Evolutionary conservation across 2,113 vertebrate species (phyloP).

Genomic region (Ramphastos sulfuratus): DNA sequence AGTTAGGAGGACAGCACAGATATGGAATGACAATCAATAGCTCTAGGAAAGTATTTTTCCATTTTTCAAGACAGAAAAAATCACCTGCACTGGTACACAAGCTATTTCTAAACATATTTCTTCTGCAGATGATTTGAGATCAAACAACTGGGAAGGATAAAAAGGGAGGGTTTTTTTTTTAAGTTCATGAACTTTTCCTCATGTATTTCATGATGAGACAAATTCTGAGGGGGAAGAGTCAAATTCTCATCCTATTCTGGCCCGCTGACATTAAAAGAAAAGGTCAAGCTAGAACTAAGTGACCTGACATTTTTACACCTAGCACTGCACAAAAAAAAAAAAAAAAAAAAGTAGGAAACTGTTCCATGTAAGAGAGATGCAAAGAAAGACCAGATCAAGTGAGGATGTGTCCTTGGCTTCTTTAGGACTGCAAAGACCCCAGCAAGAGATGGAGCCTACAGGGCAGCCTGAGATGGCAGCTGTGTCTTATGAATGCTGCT

Average conservation of each 20-base stretch:
- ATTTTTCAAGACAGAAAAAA: constrained; percentile 51
- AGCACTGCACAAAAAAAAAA: no score
- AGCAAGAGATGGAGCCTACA: not conserved
- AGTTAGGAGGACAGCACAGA: constrained; percentile 48
- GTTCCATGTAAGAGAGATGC: not conserved
- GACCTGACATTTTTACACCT: not conserved
- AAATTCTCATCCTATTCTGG: not conserved
- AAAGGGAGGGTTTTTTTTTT: not conserved
- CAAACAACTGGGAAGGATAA: not conserved
- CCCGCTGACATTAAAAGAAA: not conserved
- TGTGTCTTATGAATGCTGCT: not conserved
- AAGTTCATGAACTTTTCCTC: not conserved
- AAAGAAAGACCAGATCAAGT: not conserved
- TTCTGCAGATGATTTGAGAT: not conserved
- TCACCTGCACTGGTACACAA: not conserved
- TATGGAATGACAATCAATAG: constrained; percentile 40
- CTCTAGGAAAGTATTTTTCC: constrained; percentile 27
- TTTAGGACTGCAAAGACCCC: not conserved
- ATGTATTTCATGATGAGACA: not conserved
- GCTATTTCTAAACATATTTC: constrained; percentile 1
- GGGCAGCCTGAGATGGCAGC: not conserved
- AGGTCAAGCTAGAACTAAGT: not conserved
- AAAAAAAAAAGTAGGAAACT: not conserved
- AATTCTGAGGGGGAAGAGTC: not conserved
- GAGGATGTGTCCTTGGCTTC: not conserved